Percentiles rank a stretch among this genome's conserved stretches.
Evolutionary conservation across 1,140 invertebrate species (phyloP).

Genomic region (Drosophila rhopaloa): DNA sequence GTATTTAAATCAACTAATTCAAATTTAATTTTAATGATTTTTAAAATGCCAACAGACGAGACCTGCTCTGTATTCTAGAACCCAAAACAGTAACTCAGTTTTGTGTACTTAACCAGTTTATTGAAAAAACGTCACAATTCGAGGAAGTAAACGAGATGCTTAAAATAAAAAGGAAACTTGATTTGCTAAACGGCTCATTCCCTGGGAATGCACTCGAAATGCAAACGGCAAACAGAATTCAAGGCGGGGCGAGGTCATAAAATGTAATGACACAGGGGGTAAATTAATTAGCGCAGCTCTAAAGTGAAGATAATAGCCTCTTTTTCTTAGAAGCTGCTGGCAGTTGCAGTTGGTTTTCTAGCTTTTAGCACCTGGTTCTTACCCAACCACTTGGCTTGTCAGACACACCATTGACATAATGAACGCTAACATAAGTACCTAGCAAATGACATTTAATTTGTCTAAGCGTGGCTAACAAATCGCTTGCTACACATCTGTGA

Average conservation of each 20-base stretch:
- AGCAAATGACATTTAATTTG: conserved; percentile 76
- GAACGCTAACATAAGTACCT: conserved; percentile 46
- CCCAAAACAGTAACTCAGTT: conserved; percentile 24
- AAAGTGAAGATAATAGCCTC: conserved; percentile 18
- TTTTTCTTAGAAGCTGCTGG: neutral
- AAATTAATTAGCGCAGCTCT: conserved; percentile 42
- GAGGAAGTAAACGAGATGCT: conserved; percentile 32
- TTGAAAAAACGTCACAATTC: conserved; percentile 8
- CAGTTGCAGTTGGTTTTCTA: conserved; percentile 4
- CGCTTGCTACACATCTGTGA: conserved; percentile 16
- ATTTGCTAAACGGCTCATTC: conserved; percentile 21
- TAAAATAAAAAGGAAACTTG: conserved; percentile 54
- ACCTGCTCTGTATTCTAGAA: conserved; percentile 3
- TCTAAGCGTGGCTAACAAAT: conserved; percentile 56
- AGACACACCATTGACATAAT: conserved; percentile 25
- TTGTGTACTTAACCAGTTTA: conserved; percentile 17
- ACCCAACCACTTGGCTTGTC: conserved; percentile 9
- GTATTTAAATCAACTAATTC: neutral
- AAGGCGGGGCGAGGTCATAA: conserved; percentile 55
- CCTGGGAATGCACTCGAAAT: conserved; percentile 50
- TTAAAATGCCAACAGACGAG: neutral
- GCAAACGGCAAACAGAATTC: conserved; percentile 57
- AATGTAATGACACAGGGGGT: conserved; percentile 35
- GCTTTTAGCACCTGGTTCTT: conserved; percentile 39
- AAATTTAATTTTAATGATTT: conserved; percentile 1